Base-by-base conservation (phyloP, 2,888 invertebrate species). In the Tupiocoris notatus region DNA sequence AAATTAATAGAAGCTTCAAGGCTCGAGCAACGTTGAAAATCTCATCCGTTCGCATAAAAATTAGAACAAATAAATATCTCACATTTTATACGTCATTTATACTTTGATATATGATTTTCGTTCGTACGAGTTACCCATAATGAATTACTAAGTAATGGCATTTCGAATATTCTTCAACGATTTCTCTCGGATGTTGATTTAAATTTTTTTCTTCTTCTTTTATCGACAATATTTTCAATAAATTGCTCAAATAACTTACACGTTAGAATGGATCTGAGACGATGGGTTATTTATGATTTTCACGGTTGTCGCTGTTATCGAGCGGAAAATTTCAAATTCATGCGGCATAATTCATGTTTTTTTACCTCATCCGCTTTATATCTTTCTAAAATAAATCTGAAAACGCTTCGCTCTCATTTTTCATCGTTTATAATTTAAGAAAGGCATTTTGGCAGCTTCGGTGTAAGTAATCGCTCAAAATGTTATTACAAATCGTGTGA, bases 71-170 rank as follows among this genome's bases (percentile, higher is more conserved):
- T 39, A 39, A n/a, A 39, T 39, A 39, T 12, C 12, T 39, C 12
- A 39, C 39, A 39, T 70, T 70, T 70, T 70, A 24, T 70, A 70
- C 70, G 59, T 70, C 57, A 70, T 70, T 70, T 70, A 59, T 70
- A 70, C 70, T 21, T 54, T 57, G 67, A 67, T 18, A 20, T 54
- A 56, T 17, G 21, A 58, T 58, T 70, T 23, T 12, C 6, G 54
- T 56, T 20, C 16, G 17, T 9, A 63, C 12, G 21, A 18, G 16
- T 63, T 9, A 63, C 21, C 17, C 20, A 16, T 20, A 70, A 59
- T 59, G 39, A 16, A n/a, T 70, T 70, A 70, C 70, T 24, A 7
- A 24, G 59, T 70, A 70, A 70, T 70, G 70, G 70, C 70, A 70
- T 70, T 58, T 16, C 12, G 17, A 57, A 39, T 39, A 39, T 39